Evolutionary conservation across 64 coral and sea anemone species (phyloP).

Genomic region (Pachyseris speciosa): DNA sequence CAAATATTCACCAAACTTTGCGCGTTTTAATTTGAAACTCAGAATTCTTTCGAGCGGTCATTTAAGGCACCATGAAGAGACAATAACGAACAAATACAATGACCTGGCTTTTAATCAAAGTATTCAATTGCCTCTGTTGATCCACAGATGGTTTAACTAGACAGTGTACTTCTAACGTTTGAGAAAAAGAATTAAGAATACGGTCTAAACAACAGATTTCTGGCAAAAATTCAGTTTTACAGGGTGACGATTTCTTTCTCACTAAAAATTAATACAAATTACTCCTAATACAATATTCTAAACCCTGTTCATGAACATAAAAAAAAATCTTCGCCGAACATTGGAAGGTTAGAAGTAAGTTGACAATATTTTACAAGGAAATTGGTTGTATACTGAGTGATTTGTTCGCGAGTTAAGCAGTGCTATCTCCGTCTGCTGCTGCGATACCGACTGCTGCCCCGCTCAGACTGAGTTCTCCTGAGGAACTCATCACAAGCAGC

Average conservation of each 20-base stretch:
- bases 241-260: neutral
- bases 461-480: conserved; percentile 61
- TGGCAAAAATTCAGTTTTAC: neutral
- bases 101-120: neutral
- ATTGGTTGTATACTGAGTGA: neutral
- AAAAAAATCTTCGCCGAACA: neutral
- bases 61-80: too few relatives aligned
- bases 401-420: neutral
- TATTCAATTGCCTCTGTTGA: neutral
- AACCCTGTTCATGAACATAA: neutral
- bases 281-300: neutral
- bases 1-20: too few relatives aligned
- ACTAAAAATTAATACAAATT: conserved; percentile 32
- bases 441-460: conserved; percentile 1
- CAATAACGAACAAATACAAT: too few relatives aligned
- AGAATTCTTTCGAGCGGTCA: too few relatives aligned
- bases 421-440: conserved; percentile 37
- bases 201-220: neutral
- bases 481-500: conserved; percentile 75
- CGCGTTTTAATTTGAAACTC: too few relatives aligned
- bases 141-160: neutral
- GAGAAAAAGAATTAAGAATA: neutral
- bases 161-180: neutral
- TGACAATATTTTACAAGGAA: conserved; percentile 16
- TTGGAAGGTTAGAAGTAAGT: neutral